These are phyloP conservation scores for Pyrrhia umbra DNA, from an alignment of 2,888 invertebrate genomes.

Conservation along the genomic window DNA sequence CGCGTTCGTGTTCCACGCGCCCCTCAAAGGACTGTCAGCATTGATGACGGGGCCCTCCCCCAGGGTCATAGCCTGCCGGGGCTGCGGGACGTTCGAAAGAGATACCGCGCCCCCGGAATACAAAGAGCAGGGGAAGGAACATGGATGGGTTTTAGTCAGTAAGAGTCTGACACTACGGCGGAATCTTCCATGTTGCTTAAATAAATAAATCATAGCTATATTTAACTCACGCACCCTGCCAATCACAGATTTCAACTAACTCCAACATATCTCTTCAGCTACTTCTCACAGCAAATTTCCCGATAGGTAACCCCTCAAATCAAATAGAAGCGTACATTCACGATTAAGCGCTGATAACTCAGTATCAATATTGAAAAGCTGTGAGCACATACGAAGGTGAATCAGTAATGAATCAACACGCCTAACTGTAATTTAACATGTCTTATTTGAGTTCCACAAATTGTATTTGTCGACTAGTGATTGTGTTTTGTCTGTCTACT, in stretches of 20 bases:
- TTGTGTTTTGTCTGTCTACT: constrained; percentile 21
- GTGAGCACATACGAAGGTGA: constrained; percentile 46
- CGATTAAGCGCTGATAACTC: constrained; percentile 39
- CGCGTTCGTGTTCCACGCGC: too few relatives aligned
- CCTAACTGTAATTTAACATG: constrained; percentile 46
- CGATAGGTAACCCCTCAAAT: constrained; percentile 13
- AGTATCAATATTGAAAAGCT: constrained; percentile 51
- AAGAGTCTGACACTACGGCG: too few relatives aligned
- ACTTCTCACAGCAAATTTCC: constrained; percentile 7
- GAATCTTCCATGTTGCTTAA: too few relatives aligned
- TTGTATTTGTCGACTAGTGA: constrained; percentile 38
- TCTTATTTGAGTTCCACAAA: constrained; percentile 48
- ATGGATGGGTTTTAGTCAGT: too few relatives aligned
- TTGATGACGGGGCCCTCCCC: too few relatives aligned
- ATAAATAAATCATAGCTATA: too few relatives aligned
- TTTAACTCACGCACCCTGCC: neutral
- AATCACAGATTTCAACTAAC: neutral
- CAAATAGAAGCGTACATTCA: constrained; percentile 15
- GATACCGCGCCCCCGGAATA: too few relatives aligned
- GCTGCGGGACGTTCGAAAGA: too few relatives aligned
- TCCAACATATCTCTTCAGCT: neutral
- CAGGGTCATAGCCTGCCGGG: too few relatives aligned
- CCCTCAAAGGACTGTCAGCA: too few relatives aligned
- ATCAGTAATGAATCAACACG: constrained; percentile 49
- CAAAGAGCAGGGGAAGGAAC: too few relatives aligned